Evolutionary conservation across 2,113 vertebrate species (phyloP), one percentile per base, ranked within the genome.

Genomic region (Tricholaema leucomelas): DNA sequence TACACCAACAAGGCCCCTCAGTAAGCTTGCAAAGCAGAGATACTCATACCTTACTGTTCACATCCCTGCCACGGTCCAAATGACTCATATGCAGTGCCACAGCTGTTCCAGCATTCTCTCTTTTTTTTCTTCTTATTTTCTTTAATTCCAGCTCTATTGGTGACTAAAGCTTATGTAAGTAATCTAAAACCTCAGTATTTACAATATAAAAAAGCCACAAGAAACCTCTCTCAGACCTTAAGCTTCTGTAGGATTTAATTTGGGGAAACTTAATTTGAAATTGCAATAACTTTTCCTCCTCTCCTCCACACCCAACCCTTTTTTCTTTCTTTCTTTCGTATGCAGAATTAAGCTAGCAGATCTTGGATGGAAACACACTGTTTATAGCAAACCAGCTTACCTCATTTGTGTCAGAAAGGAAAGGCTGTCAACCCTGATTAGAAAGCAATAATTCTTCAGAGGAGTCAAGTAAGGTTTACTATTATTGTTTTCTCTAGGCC

Each of bases 361-460:
- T 93, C 71, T 97, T 97, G 95, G 94, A 95, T 93, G 65, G 46
- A 92, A 94, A 75, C 30, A 12, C 28, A 76, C 59, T 80, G 56
- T 91, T 97, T 96, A 93, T 96, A 96, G 96, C 95, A 95, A 97
- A 94, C 19, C 54, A 93, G 85, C 88, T 97, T 96, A 94, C 93
- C 85, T 95, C 89, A 77, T 95, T 97, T 94, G 15, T 93, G 81
- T 94, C 87, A 97, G 89, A 88, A 94, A 83, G 48, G 56, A 36
- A 88, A 95, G 91, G 86, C 91, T 97, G 94, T 97, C 92, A 95
- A 54, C 94, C 73, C 90, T 91, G 90, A 95, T 96, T 93, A 93
- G 89, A 97, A 97, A 97, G 77, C 83, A 96, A 79, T 96, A 96
- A 96, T 95, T 97, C 86, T 96, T 93, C 67, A 96, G 95, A 88